Base-by-base conservation (phyloP, 2,113 vertebrate species). In the Anhinga anhinga region DNA sequence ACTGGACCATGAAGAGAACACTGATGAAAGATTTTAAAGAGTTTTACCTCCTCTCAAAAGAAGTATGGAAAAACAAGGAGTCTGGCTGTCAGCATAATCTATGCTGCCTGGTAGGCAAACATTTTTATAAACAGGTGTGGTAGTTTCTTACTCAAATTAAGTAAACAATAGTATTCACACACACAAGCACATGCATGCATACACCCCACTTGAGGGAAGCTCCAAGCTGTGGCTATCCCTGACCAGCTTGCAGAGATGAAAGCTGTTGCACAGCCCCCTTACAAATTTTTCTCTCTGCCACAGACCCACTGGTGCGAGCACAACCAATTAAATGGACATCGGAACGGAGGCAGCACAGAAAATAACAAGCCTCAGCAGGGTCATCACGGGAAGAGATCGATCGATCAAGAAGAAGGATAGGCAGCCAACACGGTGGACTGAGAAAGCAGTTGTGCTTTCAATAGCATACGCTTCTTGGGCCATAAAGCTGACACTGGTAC, bases 401-500 rank as follows among this genome's bases (percentile, higher is more conserved):
- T 6, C 1, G 14, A 67, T 90, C 63, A 81, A 67, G 71, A 65
- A 85, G 55, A 78, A 95, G 83, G 82, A 67, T 50, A 77, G 71
- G 55, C 88, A 92, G 80, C 42, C 62, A 92, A n/a, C 3, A 40
- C 42, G 63, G 47, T 22, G 67, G 38, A 70, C 66, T 55, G 26
- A 89, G 84, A 89, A 82, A 87, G 62, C 56, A 69, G 65, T 77
- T 69, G 74, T 65, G 73, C 66, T 85, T 91, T 90, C 62, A 70
- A 44, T 3, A 89, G 70, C 67, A 2, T 45, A 47, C 5, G 3
- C 70, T 88, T 73, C 70, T 77, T 32, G 70, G 84, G 78, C 71
- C 74, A 93, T 95, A 96, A 95, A 96, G 87, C 81, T 97, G 93
- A 90, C 89, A 90, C 65, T 40, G 66, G 30, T 49, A 84, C 65